These are phyloP conservation scores for Thalassarche chlororhynchos DNA, from an alignment of 2,113 vertebrate species.

Conservation along the genomic window DNA sequence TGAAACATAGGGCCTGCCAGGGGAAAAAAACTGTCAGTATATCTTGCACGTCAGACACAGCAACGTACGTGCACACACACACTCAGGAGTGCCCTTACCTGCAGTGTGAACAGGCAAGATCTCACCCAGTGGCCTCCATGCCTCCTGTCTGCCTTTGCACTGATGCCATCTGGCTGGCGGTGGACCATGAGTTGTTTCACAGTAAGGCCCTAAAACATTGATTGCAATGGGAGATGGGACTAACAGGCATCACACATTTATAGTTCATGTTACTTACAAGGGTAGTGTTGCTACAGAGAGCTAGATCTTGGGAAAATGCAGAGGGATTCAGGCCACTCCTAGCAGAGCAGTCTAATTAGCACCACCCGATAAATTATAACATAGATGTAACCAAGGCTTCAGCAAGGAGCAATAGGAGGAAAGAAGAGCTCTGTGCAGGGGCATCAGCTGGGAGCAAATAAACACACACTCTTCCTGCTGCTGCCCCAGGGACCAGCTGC, in stretches of 20 bases:
- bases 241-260: no score
- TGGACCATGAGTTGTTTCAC: background rate
- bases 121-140: background rate
- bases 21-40: background rate
- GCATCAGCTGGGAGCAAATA: background rate
- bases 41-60: background rate
- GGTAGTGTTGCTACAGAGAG: rapidly evolving
- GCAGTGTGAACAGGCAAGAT: background rate
- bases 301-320: background rate
- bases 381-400: background rate
- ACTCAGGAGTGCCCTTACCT: rapidly evolving
- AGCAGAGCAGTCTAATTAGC: background rate
- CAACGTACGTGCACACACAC: rapidly evolving
- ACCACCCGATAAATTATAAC: background rate
- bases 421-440: background rate
- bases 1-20: background rate
- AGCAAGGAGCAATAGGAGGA: background rate
- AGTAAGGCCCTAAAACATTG: background rate
- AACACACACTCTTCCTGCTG: background rate
- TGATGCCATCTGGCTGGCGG: background rate
- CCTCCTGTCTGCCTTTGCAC: background rate
- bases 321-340: background rate
- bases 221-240: background rate
- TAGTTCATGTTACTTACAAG: background rate
- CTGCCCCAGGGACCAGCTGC: background rate